phyloP scores from a whole-genome alignment of 2,113 vertebrate species.

The Cariama cristata region DNA sequence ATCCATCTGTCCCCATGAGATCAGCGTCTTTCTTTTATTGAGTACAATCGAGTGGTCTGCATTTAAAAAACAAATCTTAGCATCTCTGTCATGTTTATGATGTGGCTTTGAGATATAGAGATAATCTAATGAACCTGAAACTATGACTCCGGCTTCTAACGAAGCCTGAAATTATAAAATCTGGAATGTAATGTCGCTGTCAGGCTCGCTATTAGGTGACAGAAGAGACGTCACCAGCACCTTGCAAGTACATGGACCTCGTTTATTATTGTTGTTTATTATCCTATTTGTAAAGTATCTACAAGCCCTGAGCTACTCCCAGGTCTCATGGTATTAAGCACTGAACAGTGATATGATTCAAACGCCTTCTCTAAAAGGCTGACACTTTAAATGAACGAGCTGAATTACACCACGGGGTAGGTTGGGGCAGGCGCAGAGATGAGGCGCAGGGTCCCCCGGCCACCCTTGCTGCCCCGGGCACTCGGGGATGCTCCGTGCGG shows the following conservation, averaged over 20 bases:
- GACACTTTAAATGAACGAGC: accelerated
- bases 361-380: background rate
- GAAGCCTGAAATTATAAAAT: background rate
- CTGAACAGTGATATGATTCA: accelerated
- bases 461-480: accelerated
- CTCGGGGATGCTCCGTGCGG: background rate
- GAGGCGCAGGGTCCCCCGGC: accelerated
- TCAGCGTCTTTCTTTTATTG: background rate
- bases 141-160: background rate
- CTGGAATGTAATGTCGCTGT: background rate
- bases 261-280: background rate
- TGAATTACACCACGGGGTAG: accelerated
- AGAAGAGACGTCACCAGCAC: background rate
- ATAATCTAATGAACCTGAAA: background rate
- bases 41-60: background rate
- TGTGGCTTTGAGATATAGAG: background rate
- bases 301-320: background rate
- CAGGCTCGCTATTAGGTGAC: background rate
- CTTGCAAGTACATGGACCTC: accelerated
- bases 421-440: background rate
- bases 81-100: background rate
- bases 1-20: background rate
- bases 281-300: background rate
- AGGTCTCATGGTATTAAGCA: background rate
- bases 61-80: background rate